Percentiles rank a stretch among this genome's conserved stretches.
These are phyloP conservation scores for Agrotis puta DNA, from an alignment of 2,888 invertebrate genomes.

Conservation along the genomic window DNA sequence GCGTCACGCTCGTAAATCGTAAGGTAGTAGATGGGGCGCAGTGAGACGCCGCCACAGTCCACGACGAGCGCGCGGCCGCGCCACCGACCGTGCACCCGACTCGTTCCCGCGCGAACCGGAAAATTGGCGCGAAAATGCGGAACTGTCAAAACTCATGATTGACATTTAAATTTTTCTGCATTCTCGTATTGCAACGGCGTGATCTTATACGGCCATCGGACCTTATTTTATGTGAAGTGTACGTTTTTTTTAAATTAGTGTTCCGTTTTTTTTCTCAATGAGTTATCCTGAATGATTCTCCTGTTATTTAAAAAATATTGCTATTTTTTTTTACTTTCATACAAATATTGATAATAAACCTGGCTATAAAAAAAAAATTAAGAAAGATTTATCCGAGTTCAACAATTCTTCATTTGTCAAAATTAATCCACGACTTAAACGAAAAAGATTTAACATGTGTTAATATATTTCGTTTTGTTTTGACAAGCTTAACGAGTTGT, in stretches of 20 bases:
- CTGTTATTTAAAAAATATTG: conserved; percentile 22
- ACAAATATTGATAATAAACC: not conserved
- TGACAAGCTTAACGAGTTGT: conserved; percentile 60
- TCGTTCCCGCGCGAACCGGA: conserved; percentile 82
- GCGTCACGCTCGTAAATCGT: conserved; percentile 87
- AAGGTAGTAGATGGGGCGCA: conserved; percentile 84
- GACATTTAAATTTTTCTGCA: conserved; percentile 73
- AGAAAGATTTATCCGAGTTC: conserved; percentile 14
- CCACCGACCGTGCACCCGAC: conserved; percentile 76
- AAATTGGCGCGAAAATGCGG: conserved; percentile 90
- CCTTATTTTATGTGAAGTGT: conserved; percentile 66
- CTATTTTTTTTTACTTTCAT: not conserved
- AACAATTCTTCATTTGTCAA: conserved; percentile 51
- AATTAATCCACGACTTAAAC: conserved; percentile 45
- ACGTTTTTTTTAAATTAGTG: conserved; percentile 63
- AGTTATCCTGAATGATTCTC: conserved; percentile 62
- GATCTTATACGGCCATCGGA: conserved; percentile 62
- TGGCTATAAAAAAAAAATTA: not conserved
- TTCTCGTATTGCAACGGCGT: conserved; percentile 58
- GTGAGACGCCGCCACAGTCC: conserved; percentile 80
- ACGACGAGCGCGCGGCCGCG: conserved; percentile 81
- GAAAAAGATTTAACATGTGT: conserved; percentile 45
- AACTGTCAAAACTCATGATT: conserved; percentile 80
- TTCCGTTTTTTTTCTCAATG: conserved; percentile 40
- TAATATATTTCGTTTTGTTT: conserved; percentile 62